phyloP scores from a whole-genome alignment of 2,113 vertebrate genomes.

The Oreochromis tanganicae region DNA sequence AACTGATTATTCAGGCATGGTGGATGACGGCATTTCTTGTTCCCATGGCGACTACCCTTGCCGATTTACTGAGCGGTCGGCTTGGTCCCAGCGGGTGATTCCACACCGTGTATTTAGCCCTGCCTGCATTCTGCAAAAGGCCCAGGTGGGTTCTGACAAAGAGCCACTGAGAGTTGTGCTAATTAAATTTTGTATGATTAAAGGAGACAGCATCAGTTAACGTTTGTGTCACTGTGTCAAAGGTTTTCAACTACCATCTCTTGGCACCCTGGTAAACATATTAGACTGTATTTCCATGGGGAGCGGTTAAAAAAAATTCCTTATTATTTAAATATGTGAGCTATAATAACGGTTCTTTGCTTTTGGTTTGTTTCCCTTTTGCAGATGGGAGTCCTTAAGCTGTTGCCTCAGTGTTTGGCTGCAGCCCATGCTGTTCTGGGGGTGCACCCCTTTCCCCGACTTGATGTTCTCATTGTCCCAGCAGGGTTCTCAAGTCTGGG shows the following conservation, averaged over 20 bases:
- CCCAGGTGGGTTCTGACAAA: constrained; percentile 61
- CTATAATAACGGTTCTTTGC: background rate
- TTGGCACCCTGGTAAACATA: background rate
- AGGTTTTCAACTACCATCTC: background rate
- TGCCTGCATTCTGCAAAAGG: constrained; percentile 63
- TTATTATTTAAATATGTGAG: background rate
- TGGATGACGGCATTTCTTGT: constrained; percentile 66
- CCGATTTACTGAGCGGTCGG: constrained; percentile 75
- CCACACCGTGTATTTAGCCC: constrained; percentile 88
- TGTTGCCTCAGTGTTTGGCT: constrained; percentile 81
- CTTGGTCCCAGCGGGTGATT: constrained; percentile 75
- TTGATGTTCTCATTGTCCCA: constrained; percentile 91
- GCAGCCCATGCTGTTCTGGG: constrained; percentile 82
- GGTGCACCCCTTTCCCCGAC: constrained; percentile 88
- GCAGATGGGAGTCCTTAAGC: constrained; percentile 66
- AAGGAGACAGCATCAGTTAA: background rate
- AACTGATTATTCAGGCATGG: constrained; percentile 49
- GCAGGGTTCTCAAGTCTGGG: constrained; percentile 91
- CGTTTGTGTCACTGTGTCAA: background rate
- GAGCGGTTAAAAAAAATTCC: background rate
- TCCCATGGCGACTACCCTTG: constrained; percentile 87
- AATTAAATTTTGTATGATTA: constrained; percentile 24
- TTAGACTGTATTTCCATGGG: background rate
- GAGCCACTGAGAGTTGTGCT: constrained; percentile 13
- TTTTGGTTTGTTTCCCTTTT: background rate